These are phyloP conservation scores for Leptobrachium ailaonicum DNA, from an alignment of 2,113 vertebrate species.

Conservation along the genomic window DNA sequence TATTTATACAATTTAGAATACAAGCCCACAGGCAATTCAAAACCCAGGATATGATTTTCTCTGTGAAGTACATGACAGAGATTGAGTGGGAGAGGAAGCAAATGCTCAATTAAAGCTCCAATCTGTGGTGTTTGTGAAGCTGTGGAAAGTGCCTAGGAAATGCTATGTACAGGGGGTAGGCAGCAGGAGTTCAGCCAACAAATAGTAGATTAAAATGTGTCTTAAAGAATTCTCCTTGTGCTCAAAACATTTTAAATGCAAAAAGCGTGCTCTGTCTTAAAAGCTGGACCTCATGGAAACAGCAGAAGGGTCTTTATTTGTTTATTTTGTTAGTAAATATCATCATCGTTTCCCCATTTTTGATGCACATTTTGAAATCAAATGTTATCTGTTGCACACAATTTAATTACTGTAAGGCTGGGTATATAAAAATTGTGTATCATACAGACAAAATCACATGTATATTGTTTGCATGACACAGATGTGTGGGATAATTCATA, in stretches of 20 bases:
- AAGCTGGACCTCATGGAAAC: not conserved
- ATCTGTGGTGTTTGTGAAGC: conserved; percentile 25
- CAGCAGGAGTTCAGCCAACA: not conserved
- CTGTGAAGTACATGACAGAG: conserved; percentile 6
- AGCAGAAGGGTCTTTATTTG: too few relatives aligned
- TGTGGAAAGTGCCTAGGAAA: not conserved
- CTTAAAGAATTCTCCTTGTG: not conserved
- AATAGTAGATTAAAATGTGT: not conserved
- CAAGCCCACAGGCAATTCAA: conserved; percentile 4
- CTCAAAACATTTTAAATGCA: not conserved
- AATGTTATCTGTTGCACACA: too few relatives aligned
- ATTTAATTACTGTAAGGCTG: too few relatives aligned
- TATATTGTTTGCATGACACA: too few relatives aligned
- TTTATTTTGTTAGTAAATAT: too few relatives aligned
- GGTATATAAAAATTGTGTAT: too few relatives aligned
- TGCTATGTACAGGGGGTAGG: not conserved
- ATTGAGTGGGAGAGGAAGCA: conserved; percentile 36
- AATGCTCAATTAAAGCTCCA: conserved; percentile 17
- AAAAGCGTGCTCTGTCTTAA: not conserved
- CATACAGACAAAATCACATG: too few relatives aligned
- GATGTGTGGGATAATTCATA: too few relatives aligned
- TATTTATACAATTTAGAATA: conserved; percentile 7
- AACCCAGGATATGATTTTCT: conserved; percentile 12
- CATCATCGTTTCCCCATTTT: too few relatives aligned
- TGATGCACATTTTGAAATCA: too few relatives aligned